Evolutionary conservation across 1,140 invertebrate species (phyloP).

Genomic region (Achroia grisella): DNA sequence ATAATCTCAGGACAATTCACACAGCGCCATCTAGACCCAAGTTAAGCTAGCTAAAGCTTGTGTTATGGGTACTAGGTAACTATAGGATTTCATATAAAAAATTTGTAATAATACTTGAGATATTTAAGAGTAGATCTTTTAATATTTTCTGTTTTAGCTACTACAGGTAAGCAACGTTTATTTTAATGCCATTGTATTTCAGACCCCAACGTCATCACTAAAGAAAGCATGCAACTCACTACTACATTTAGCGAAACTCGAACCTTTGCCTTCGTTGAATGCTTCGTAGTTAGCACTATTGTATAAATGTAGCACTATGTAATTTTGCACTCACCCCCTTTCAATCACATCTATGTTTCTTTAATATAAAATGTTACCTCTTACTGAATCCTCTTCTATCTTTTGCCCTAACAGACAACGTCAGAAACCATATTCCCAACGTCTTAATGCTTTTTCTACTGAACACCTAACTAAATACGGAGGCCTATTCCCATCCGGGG

Average conservation of each 20-base stretch:
- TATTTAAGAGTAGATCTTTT: background rate
- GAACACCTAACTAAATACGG: slow-evolving; percentile 70
- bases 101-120: background rate
- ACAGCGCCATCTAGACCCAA: too few species aligned
- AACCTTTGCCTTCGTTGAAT: slow-evolving; percentile 1
- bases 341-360: slow-evolving; percentile 6
- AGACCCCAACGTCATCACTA: slow-evolving; percentile 51
- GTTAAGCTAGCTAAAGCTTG: too few species aligned
- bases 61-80: too few species aligned
- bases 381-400: slow-evolving; percentile 30
- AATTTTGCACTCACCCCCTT: background rate
- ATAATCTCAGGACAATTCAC: too few species aligned
- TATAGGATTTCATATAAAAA: too few species aligned
- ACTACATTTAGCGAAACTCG: slow-evolving; percentile 35
- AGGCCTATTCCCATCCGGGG: slow-evolving; percentile 64
- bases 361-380: slow-evolving; percentile 9
- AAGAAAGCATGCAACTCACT: slow-evolving; percentile 54
- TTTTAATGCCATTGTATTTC: slow-evolving; percentile 45
- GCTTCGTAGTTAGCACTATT: background rate
- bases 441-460: slow-evolving; percentile 69
- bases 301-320: background rate
- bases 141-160: slow-evolving; percentile 10
- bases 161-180: slow-evolving; percentile 28
- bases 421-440: slow-evolving; percentile 72
- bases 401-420: slow-evolving; percentile 69